Evolutionary conservation across 2,113 vertebrate species (phyloP).

Genomic region (Neotoma lepida): DNA sequence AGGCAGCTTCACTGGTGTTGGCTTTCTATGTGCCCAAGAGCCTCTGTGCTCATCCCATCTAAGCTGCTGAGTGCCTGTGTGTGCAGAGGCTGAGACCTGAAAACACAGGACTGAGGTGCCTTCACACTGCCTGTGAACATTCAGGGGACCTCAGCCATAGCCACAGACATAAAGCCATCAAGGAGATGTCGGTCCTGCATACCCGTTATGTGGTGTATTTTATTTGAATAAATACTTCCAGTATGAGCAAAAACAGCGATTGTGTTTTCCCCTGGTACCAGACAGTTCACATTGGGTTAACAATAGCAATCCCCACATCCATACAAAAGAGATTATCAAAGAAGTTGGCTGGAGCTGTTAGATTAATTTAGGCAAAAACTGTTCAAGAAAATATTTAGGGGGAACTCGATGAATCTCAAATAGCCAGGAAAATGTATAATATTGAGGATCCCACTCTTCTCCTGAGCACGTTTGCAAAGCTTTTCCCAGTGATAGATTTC

Average conservation of each 20-base stretch:
- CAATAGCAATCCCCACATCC: slow-evolving; percentile 41
- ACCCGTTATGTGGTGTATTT: slow-evolving; percentile 43
- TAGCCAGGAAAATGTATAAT: slow-evolving; percentile 37
- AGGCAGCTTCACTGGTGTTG: background rate
- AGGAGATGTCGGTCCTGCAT: background rate
- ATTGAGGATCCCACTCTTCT: slow-evolving; percentile 64
- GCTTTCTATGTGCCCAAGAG: background rate
- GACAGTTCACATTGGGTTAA: slow-evolving; percentile 50
- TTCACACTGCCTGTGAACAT: background rate
- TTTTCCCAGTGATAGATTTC: slow-evolving; percentile 75
- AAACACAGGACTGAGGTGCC: slow-evolving; percentile 38
- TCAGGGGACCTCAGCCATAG: slow-evolving; percentile 8
- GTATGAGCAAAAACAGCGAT: slow-evolving; percentile 70
- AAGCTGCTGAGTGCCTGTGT: rapidly evolving
- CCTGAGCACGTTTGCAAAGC: slow-evolving; percentile 53
- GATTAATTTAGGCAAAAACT: slow-evolving; percentile 75
- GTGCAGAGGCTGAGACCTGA: background rate
- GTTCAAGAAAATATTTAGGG: slow-evolving; percentile 65
- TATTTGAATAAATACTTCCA: slow-evolving; percentile 75
- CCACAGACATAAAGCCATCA: slow-evolving; percentile 46
- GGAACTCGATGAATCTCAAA: slow-evolving; percentile 72
- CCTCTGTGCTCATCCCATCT: background rate
- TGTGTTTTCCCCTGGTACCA: slow-evolving; percentile 53
- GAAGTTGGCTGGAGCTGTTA: slow-evolving; percentile 65
- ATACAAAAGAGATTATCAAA: slow-evolving; percentile 65